Base-by-base conservation (phyloP, 2,797 vertebrate species). In the Alcedo quadribrachys region DNA sequence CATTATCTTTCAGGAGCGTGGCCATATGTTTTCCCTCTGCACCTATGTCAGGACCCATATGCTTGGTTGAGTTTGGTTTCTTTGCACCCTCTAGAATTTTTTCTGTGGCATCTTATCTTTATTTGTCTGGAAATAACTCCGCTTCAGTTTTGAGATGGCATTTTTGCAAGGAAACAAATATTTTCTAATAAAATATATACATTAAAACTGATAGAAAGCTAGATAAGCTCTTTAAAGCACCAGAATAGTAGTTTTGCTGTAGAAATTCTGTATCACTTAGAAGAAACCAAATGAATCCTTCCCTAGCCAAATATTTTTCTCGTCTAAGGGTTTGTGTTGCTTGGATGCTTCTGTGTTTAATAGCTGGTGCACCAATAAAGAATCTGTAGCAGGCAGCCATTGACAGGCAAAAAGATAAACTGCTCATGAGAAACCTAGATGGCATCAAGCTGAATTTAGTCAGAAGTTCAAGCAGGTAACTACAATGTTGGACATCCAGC, bases 11-110 rank as follows among this genome's bases (percentile, higher is more conserved):
- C 71, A 48, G 0, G 2, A 86, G 61, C 6, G 0, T 4, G 60
- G 69, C 69, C 90, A 65, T 92, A 91, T 93, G 92, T 63, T 94
- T 90, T 94, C 80, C 63, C 48, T 91, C 77, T 91, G 67, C 84
- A 85, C 54, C 60, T 63, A 10, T 93, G 86, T 92, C 85, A 93
- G 79, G 81, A 94, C 90, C 55, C 87, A 81, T 92, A 94, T 85
- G 78, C 50, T 94, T 85, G 73, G 24, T 60, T 90, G 40, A n/a
- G 20, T 46, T 80, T 48, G 11, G 65, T 93, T 92, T 46, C 40
- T 60, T 87, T 60, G 19, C 25, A 11, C 32, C 15, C 12, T 84
- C 25, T 54, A 25, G 33, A 79, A 46, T 74, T 85, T 88, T 92
- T 92, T 55, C 28, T 5, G 1, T 79, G 32, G 8, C 15, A 55